Evolutionary conservation across 2,113 vertebrate species (phyloP).

Genomic region (Amazona guildingii): DNA sequence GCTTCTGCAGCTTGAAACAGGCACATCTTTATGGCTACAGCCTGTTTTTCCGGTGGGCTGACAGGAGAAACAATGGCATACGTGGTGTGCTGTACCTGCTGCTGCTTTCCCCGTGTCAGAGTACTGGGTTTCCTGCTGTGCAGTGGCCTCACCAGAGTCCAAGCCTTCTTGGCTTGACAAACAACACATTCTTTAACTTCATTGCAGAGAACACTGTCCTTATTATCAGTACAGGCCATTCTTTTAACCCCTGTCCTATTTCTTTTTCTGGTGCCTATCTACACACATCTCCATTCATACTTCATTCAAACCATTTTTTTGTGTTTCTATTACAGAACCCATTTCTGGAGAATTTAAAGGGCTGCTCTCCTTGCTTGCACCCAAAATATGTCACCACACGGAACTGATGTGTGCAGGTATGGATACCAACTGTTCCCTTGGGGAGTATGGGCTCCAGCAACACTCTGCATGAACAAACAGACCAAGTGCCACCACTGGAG

Average conservation of each 20-base stretch:
- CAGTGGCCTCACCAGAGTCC: rapidly evolving
- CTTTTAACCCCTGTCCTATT: rapidly evolving
- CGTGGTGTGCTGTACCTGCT: background rate
- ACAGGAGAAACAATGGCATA: background rate
- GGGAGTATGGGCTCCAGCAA: background rate
- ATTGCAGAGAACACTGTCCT: background rate
- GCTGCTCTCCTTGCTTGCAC: background rate
- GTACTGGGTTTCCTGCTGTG: background rate
- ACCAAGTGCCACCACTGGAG: background rate
- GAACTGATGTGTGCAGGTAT: background rate
- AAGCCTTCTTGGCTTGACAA: background rate
- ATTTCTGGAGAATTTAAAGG: background rate
- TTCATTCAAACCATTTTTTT: background rate
- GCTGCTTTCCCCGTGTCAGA: background rate
- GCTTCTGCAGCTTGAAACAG: background rate
- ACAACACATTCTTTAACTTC: background rate
- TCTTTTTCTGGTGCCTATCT: background rate
- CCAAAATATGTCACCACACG: rapidly evolving
- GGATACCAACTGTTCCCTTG: background rate
- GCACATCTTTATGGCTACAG: background rate
- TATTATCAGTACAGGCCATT: background rate
- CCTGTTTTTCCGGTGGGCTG: background rate
- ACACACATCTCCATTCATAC: rapidly evolving
- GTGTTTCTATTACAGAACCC: background rate
- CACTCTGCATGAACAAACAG: background rate